Evolutionary conservation across 2,888 invertebrate genomes (phyloP).

Genomic region (Phengaris arion): DNA sequence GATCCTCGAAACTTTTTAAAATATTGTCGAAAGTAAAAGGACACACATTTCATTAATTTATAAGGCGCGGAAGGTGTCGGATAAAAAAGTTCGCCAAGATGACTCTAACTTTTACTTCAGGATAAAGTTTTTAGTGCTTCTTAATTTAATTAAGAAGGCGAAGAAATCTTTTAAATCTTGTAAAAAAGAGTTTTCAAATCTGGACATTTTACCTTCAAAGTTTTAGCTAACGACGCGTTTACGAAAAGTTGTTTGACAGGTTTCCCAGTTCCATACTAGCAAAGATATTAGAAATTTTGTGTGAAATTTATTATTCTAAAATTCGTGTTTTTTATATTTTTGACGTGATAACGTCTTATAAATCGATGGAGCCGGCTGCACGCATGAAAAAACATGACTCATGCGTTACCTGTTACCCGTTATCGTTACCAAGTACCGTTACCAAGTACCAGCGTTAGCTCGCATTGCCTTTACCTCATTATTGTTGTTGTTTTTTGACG

Average conservation of each 20-base stretch:
- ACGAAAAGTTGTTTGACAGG: background rate
- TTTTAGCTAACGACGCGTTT: background rate
- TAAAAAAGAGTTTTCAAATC: background rate
- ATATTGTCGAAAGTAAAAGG: conserved; percentile 3
- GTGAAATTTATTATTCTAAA: too few species aligned
- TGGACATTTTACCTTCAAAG: background rate
- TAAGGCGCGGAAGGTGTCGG: background rate
- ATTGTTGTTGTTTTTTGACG: too few species aligned
- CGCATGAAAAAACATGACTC: too few species aligned
- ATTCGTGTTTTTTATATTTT: too few species aligned
- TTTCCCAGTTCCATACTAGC: too few species aligned
- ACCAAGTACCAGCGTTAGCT: too few species aligned
- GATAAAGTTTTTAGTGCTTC: conserved; percentile 6
- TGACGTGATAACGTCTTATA: too few species aligned
- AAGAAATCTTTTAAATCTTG: background rate
- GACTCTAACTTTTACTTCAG: background rate
- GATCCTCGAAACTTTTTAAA: background rate
- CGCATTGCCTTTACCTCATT: too few species aligned
- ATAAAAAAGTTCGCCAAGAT: background rate
- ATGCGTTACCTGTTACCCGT: too few species aligned
- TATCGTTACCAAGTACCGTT: too few species aligned
- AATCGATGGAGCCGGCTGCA: too few species aligned
- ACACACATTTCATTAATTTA: conserved; percentile 6
- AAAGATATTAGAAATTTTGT: too few species aligned
- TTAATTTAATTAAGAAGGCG: conserved; percentile 13